phyloP scores from a whole-genome alignment of 2,888 invertebrate species.

The Endomychus coccineus region DNA sequence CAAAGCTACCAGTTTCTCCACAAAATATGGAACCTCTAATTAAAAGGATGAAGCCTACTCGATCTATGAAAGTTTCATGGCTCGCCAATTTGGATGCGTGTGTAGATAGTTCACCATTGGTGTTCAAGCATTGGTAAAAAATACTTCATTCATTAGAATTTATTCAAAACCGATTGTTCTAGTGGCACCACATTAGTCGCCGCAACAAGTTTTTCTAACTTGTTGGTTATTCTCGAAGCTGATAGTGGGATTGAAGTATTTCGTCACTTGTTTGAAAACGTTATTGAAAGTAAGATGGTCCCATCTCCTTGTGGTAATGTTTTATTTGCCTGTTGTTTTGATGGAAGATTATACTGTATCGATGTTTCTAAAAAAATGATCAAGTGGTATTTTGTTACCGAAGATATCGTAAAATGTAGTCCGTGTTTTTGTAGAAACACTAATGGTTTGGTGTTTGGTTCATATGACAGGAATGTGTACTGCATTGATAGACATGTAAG shows the following conservation, averaged over 20 bases:
- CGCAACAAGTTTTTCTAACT: constrained; percentile 70
- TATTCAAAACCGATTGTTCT: constrained; percentile 14
- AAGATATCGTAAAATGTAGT: constrained; percentile 59
- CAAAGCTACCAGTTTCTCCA: no score
- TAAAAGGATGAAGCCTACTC: not conserved
- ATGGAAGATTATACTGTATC: constrained; percentile 64
- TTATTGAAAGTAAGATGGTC: constrained; percentile 58
- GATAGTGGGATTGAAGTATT: constrained; percentile 48
- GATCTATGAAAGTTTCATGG: constrained; percentile 42
- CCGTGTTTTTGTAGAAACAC: constrained; percentile 41
- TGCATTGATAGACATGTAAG: constrained; percentile 51
- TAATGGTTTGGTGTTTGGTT: constrained; percentile 54
- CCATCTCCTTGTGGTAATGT: constrained; percentile 39
- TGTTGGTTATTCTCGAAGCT: constrained; percentile 54
- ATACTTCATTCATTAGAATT: constrained; percentile 9
- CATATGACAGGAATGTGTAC: constrained; percentile 63
- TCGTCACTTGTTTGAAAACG: constrained; percentile 51
- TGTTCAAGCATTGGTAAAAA: constrained; percentile 48
- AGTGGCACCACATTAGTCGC: constrained; percentile 40
- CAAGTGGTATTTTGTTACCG: constrained; percentile 56
- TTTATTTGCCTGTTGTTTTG: constrained; percentile 70
- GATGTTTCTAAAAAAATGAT: constrained; percentile 48
- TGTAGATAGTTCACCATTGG: constrained; percentile 69
- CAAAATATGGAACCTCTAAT: not conserved
- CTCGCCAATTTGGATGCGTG: constrained; percentile 65